Conservation (phyloP, 1,140 invertebrate genomes). For the Sycophaga agraensis region DNA sequence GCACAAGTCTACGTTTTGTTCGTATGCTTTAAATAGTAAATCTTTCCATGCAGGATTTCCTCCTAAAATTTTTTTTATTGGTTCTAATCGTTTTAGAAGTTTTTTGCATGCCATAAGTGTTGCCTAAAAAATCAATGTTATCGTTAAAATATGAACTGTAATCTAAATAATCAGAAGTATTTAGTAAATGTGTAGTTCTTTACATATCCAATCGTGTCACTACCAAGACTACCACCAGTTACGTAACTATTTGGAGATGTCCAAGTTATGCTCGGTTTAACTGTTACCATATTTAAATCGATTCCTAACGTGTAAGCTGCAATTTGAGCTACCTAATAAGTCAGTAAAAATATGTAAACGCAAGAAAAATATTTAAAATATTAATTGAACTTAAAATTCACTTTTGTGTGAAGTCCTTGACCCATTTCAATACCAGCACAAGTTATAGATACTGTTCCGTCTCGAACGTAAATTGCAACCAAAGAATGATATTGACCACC, state of each 20-base stretch:
- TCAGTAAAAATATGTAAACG: neutral
- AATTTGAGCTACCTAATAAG: constrained; percentile 72
- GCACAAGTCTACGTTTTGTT: constrained; percentile 65
- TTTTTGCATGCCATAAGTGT: constrained; percentile 69
- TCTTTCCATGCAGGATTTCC: constrained; percentile 67
- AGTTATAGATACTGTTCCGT: constrained; percentile 74
- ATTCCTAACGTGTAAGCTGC: constrained; percentile 74
- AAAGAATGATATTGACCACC: constrained; percentile 65
- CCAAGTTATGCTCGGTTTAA: constrained; percentile 68
- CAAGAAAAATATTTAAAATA: too few relatives aligned
- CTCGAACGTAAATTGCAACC: constrained; percentile 72
- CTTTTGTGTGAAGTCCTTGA: constrained; percentile 78
- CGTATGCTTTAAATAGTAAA: constrained; percentile 62
- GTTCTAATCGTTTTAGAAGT: constrained; percentile 64
- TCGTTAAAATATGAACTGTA: neutral
- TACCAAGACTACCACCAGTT: constrained; percentile 72
- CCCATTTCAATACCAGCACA: constrained; percentile 85
- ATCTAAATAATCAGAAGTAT: neutral
- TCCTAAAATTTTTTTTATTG: constrained; percentile 60
- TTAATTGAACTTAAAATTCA: constrained; percentile 30
- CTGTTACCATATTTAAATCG: constrained; percentile 66
- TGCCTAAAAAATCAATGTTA: constrained; percentile 56
- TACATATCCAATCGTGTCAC: constrained; percentile 69
- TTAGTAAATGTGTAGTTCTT: constrained; percentile 31
- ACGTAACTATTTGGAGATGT: constrained; percentile 65